These are phyloP conservation scores for Sinonovacula constricta DNA, from an alignment of 1,140 invertebrate species.

Conservation along the genomic window DNA sequence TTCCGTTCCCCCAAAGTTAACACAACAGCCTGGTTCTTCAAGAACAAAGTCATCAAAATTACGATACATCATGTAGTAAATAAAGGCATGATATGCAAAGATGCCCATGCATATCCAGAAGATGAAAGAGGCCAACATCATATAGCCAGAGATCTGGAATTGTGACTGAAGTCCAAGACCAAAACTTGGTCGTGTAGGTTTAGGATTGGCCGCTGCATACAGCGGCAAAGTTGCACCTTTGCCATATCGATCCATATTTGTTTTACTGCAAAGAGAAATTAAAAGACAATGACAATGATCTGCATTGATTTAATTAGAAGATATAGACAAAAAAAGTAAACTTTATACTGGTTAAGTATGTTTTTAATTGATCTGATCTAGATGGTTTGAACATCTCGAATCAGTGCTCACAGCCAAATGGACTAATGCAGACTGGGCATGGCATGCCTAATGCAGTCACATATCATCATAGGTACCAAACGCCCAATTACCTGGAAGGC, in stretches of 20 bases:
- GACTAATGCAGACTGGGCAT: no score
- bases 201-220: neutral
- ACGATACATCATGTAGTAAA: conserved; percentile 49
- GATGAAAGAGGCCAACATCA: conserved; percentile 50
- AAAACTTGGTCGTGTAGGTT: neutral
- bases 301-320: no score
- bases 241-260: conserved; percentile 48
- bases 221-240: conserved; percentile 34
- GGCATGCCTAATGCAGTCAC: no score
- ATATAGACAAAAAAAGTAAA: no score
- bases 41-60: conserved; percentile 47
- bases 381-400: no score
- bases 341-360: no score
- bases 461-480: no score
- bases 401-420: no score
- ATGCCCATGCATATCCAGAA: conserved; percentile 55
- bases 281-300: no score
- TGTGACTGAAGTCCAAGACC: neutral
- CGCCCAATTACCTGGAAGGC: no score
- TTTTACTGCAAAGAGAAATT: no score
- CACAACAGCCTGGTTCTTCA: conserved; percentile 45
- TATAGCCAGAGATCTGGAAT: conserved; percentile 46
- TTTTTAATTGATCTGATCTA: no score
- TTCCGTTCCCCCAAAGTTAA: conserved; percentile 45
- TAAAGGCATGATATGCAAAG: conserved; percentile 44